These are phyloP conservation scores for Lates japonicus DNA, from an alignment of 2,797 vertebrate species.

Conservation along the genomic window DNA sequence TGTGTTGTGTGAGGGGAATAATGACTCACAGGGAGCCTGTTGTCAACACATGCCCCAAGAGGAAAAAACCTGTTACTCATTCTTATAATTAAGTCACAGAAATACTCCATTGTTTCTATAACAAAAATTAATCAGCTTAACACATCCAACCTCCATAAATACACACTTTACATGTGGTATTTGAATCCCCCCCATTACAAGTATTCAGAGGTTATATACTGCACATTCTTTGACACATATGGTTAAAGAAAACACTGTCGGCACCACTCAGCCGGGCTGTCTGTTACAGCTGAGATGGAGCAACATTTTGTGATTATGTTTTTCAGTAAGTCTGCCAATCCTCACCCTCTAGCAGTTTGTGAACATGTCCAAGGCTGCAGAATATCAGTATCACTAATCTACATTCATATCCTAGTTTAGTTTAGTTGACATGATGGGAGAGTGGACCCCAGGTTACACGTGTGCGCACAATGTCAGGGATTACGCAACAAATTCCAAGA, in stretches of 20 bases:
- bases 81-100: constrained; percentile 17
- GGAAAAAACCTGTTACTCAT: constrained; percentile 43
- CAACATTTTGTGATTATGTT: neutral
- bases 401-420: neutral
- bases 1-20: constrained; percentile 19
- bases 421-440: too few species aligned
- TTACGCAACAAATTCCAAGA: too few species aligned
- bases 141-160: neutral
- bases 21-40: constrained; percentile 41
- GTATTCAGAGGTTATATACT: neutral
- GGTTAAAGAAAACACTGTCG: neutral
- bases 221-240: neutral
- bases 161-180: neutral
- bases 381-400: neutral
- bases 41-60: constrained; percentile 18
- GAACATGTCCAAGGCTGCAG: neutral
- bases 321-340: neutral
- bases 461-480: too few species aligned
- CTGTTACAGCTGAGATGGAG: neutral
- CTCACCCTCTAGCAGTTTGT: neutral
- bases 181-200: neutral
- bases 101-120: neutral
- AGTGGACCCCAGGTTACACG: too few species aligned
- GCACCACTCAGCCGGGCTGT: too few species aligned
- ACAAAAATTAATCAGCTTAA: neutral